A percentile compares a stretch with the other conserved stretches of the same genome.
These are phyloP conservation scores for Anagyrus pseudococci DNA, from an alignment of 2,888 invertebrate genomes.

Conservation along the genomic window DNA sequence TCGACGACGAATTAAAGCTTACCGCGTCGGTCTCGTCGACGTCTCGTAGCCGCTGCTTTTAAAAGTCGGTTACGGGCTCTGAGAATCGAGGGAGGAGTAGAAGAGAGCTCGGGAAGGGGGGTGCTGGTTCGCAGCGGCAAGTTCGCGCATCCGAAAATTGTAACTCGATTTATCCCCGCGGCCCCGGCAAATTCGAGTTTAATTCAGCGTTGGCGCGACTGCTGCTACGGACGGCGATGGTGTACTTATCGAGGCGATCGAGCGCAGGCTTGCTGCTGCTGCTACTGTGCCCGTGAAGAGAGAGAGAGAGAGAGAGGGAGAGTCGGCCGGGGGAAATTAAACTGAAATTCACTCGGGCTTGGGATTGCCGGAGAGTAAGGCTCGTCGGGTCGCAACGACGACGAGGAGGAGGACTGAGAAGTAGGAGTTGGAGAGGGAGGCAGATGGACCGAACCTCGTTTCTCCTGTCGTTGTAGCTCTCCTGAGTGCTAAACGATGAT, in stretches of 20 bases:
- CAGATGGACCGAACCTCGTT: conserved; percentile 14
- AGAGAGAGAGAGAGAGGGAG: too few species aligned
- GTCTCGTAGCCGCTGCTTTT: too few species aligned
- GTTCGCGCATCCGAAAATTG: conserved; percentile 23
- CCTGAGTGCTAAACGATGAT: conserved; percentile 20
- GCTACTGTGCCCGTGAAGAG: too few species aligned
- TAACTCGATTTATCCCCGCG: conserved; percentile 32
- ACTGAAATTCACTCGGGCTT: conserved; percentile 33
- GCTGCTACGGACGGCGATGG: not conserved
- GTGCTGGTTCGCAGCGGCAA: not conserved
- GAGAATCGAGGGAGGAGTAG: too few species aligned
- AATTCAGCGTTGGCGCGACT: conserved; percentile 27
- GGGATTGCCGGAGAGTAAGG: not conserved
- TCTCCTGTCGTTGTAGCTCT: too few species aligned
- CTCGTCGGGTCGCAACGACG: too few species aligned
- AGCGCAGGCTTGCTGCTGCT: conserved; percentile 1
- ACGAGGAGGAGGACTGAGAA: too few species aligned
- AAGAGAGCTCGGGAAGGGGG: too few species aligned
- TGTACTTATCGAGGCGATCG: conserved; percentile 15
- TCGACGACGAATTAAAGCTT: too few species aligned
- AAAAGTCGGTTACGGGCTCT: not conserved
- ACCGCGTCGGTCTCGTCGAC: too few species aligned
- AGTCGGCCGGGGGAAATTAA: conserved; percentile 29
- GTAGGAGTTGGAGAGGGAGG: too few species aligned
- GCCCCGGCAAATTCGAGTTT: conserved; percentile 30